Base-by-base conservation (phyloP, 1,140 invertebrate genomes). In the Globodera ellingtonae region DNA sequence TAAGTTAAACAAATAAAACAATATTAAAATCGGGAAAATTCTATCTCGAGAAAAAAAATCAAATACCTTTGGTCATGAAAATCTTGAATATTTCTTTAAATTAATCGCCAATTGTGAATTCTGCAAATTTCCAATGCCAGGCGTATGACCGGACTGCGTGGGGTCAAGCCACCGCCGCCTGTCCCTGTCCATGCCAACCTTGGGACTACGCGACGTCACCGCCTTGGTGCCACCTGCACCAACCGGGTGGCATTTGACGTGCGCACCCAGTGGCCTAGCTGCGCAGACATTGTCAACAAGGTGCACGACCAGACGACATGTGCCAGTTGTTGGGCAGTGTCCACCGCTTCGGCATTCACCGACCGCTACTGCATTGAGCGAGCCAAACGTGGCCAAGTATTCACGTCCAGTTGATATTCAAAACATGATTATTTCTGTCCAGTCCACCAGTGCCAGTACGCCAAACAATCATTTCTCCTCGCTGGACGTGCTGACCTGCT, bases 341-440 rank as follows among this genome's bases (percentile, higher is more conserved):
- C 72, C 35, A 75, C 18, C 83, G 79, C 48, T 44, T 80, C 67
- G 65, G 59, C 78, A 1, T 96, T 97, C 93, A 94, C 94, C 18
- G 95, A 97, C 90, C 91, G 95, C 74, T 92, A 91, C 70, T 97
- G 95, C 89, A 95, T 95, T 82, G 93, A 94, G 82, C 94, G 93
- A 0, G 92, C 93, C 47, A 94, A 93, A 24, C 92, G 92, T 47
- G 85, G 91, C 6, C 92, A 95, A 86, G 46, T 52, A 3, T 35
- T 35, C 35, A 35, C 35, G 3, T 0, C 35, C 35, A 35, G 35
- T 35, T 35, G 1, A 35, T 35, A 35, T 35, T 35, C 35, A 35
- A 35, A 35, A 35, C 35, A 35, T 35, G 35, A 35, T 35, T 35
- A 1, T 35, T 52, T 6, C 13, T 8, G 52, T 52, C 13, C 15